Conservation (phyloP, 2,888 invertebrate species). For the Orthonychiurus folsomi region DNA sequence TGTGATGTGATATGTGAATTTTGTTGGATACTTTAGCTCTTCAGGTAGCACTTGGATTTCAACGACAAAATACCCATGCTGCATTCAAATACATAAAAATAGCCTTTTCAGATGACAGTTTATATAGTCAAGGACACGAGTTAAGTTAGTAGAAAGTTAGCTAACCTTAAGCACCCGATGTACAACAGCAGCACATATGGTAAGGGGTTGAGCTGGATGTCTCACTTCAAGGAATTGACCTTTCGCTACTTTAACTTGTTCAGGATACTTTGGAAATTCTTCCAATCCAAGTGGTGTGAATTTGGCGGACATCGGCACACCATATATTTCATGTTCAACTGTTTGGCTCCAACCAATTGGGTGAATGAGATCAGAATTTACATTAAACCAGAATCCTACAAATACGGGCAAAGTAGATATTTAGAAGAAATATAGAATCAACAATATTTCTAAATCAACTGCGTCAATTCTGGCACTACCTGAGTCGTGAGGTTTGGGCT, state of each 20-base stretch:
- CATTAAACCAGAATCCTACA: slow-evolving; percentile 24
- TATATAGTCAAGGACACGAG: no score
- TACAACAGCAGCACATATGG: slow-evolving; percentile 17
- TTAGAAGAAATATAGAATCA: no score
- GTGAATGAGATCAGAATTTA: slow-evolving; percentile 23
- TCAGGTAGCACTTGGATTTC: neutral
- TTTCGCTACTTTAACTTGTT: slow-evolving; percentile 4
- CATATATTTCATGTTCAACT: slow-evolving; percentile 17
- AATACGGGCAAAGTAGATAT: neutral
- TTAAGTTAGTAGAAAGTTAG: no score
- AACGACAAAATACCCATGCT: slow-evolving; percentile 22
- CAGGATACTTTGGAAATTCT: slow-evolving; percentile 12
- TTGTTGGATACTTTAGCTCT: neutral
- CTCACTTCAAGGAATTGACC: slow-evolving; percentile 24
- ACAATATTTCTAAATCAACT: no score
- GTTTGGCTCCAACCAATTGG: slow-evolving; percentile 25
- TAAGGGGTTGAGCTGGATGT: slow-evolving; percentile 20
- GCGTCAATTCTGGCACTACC: slow-evolving; percentile 11
- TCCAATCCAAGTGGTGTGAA: neutral
- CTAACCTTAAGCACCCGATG: slow-evolving; percentile 13
- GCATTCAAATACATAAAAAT: no score
- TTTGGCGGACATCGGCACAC: neutral
- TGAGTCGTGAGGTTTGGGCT: slow-evolving; percentile 4
- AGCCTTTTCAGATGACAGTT: no score
- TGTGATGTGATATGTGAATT: slow-evolving; percentile 21